Conservation (phyloP, 2,888 invertebrate species). For the Nymphalis urticae region DNA sequence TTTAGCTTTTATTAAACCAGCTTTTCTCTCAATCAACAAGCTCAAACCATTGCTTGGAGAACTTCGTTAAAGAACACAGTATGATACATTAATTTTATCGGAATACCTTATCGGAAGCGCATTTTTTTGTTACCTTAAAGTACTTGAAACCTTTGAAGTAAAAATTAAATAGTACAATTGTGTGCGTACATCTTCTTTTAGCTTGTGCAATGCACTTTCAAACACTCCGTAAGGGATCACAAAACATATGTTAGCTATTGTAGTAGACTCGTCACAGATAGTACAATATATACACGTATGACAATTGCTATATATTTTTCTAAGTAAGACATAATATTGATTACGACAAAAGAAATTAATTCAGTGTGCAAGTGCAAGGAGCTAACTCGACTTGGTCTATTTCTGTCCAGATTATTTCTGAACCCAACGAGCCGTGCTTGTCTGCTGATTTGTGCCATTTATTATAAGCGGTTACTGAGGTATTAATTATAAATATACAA, state of each 20-base stretch:
- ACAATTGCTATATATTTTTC: background rate
- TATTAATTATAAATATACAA: constrained; percentile 21
- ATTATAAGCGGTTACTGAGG: constrained; percentile 38
- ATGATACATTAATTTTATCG: too few relatives aligned
- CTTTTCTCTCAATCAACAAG: too few relatives aligned
- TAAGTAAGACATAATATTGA: constrained; percentile 5
- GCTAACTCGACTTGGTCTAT: constrained; percentile 39
- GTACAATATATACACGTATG: background rate
- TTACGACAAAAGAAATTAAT: constrained; percentile 29
- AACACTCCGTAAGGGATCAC: too few relatives aligned
- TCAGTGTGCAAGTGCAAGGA: constrained; percentile 33
- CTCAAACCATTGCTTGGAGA: too few relatives aligned
- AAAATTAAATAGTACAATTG: too few relatives aligned
- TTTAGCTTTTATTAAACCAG: too few relatives aligned
- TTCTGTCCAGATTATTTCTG: constrained; percentile 67
- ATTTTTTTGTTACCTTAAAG: too few relatives aligned
- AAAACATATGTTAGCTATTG: background rate
- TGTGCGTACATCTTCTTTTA: too few relatives aligned
- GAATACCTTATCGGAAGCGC: too few relatives aligned
- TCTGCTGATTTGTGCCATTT: constrained; percentile 57
- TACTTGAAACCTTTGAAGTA: too few relatives aligned
- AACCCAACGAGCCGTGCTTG: constrained; percentile 49
- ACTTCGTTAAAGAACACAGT: too few relatives aligned
- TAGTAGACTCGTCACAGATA: background rate
- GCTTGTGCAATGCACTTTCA: too few relatives aligned